Evolutionary conservation across 2,888 invertebrate species (phyloP), one percentile per base, ranked within the genome.

Genomic region (Watsonalla cultraria): DNA sequence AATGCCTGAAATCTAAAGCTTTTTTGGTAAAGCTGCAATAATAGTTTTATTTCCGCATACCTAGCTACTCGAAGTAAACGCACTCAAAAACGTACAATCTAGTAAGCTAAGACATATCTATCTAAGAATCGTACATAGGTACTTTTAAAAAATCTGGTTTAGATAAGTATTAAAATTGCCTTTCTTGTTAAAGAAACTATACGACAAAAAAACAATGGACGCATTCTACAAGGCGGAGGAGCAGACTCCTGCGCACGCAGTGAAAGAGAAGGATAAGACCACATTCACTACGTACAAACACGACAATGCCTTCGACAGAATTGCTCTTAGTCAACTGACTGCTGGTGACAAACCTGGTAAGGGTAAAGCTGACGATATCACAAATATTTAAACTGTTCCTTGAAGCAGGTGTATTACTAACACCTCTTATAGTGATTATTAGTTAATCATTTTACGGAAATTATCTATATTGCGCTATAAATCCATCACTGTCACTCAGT

Each of bases 251-350:
- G 86, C 84, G 11, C 86, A 87, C 45, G 65, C 74, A 8, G 65
- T 84, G 0, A 69, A 59, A 5, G 67, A 80, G 6, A 80, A 72
- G 5, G 67, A 80, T 6, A 80, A 72, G 57, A 64, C 60, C 0
- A 58, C 57, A 45, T 75, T 65, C 52, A 86, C 86, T 0, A 82
- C 79, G 0, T 90, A 87, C 62, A 68, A 61, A 37, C 65, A 74
- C 7, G 84, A 87, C 52, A 89, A 88, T 46, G 84, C 80, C 0
- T 90, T 74, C 53, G 90, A 90, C 51, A 77, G 86, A 49, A 68
- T 80, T 24, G 89, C 90, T 0, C 62, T 87, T 0, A 88, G 89
- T 47, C 90, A 90, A 56, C 78, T 86, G 7, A 87, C 86, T 9
- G 77, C 64, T 13, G 88, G 86, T 2, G 82, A 84, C 0, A 78